These are phyloP conservation scores for Lethenteron reissneri DNA, from an alignment of 2,113 vertebrate species.

Conservation along the genomic window DNA sequence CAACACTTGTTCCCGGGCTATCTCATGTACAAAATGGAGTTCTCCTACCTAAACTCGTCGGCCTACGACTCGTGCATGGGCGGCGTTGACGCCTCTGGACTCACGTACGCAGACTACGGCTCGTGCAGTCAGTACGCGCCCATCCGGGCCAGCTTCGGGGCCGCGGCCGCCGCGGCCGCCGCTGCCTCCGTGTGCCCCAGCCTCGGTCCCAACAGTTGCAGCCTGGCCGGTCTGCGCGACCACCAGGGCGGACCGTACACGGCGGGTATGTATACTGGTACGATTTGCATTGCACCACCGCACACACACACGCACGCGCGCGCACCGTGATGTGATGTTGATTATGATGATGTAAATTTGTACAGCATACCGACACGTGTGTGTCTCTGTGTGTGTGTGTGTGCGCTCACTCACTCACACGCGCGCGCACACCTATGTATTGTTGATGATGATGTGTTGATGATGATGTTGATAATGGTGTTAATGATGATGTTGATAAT, in stretches of 20 bases:
- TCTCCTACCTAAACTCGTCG: conserved; percentile 99
- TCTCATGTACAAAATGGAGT: conserved; percentile 48
- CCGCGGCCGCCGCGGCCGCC: conserved; percentile 35
- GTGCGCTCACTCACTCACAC: too few species aligned
- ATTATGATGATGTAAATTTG: too few species aligned
- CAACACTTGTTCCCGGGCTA: not conserved
- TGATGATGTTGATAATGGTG: too few species aligned
- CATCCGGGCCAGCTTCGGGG: conserved; percentile 98
- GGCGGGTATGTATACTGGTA: conserved; percentile 70
- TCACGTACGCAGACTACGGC: conserved; percentile 99
- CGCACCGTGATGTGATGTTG: too few species aligned
- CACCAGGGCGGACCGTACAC: conserved; percentile 92
- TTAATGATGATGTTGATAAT: too few species aligned
- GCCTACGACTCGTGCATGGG: conserved; percentile 99
- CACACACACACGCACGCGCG: too few species aligned
- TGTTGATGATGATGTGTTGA: too few species aligned
- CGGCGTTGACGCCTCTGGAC: conserved; percentile 96
- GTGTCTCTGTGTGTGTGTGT: too few species aligned
- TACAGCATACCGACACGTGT: too few species aligned
- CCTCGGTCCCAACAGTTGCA: conserved; percentile 96
- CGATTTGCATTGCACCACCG: not conserved
- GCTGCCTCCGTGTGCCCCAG: conserved; percentile 92
- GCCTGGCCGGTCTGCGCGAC: conserved; percentile 87
- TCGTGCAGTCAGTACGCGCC: conserved; percentile 99
- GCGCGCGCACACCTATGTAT: too few species aligned